A percentile compares a stretch with the other conserved stretches of the same genome.
Evolutionary conservation across 2,113 vertebrate genomes (phyloP).

Genomic region (Cercopithecus mona): DNA sequence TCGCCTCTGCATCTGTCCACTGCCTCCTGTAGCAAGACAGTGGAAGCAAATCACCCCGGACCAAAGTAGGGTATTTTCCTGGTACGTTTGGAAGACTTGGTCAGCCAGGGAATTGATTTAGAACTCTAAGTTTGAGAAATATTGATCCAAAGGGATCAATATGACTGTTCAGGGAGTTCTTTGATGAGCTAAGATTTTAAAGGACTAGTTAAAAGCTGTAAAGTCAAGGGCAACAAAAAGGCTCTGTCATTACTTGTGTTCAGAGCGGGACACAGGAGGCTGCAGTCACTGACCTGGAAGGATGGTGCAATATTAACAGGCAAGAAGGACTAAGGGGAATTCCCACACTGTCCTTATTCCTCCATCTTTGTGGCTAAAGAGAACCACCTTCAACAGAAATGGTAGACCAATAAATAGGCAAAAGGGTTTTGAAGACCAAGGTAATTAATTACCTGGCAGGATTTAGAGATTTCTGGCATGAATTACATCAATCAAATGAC

Average conservation of each 20-base stretch:
- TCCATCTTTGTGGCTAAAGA: not conserved
- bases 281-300: constrained; percentile 32
- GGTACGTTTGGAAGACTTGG: constrained; percentile 30
- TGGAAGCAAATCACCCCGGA: not conserved
- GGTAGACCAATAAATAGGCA: not conserved
- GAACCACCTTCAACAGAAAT: not conserved
- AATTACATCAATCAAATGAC: not conserved
- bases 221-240: constrained; percentile 34
- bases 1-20: not conserved
- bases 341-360: not conserved
- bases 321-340: not conserved
- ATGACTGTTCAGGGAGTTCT: constrained; percentile 49
- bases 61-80: constrained; percentile 27
- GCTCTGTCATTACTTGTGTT: not conserved
- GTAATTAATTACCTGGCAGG: not conserved
- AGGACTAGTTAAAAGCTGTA: constrained; percentile 49
- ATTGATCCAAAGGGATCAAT: constrained; percentile 66
- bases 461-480: not conserved
- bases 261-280: constrained; percentile 5
- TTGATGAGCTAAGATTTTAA: constrained; percentile 61
- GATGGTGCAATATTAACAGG: not conserved
- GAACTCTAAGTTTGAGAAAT: constrained; percentile 55
- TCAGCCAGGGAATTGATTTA: constrained; percentile 40
- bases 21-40: not conserved
- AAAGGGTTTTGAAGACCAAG: not conserved